phyloP scores from a whole-genome alignment of 1,140 invertebrate genomes.

The Philotrypesis tridentata region DNA sequence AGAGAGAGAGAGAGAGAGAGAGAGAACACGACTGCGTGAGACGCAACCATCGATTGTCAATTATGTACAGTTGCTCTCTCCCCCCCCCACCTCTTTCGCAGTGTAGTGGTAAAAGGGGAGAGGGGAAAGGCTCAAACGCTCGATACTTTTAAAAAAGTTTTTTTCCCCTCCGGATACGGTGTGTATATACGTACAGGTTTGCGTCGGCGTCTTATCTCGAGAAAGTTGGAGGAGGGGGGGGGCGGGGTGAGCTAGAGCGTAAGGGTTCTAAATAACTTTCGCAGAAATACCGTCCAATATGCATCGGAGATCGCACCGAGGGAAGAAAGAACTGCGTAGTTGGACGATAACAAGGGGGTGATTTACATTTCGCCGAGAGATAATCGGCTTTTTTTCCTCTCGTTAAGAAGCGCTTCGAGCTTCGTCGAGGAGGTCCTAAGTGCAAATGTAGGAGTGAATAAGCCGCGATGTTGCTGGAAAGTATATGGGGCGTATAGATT shows the following conservation, averaged over 20 bases:
- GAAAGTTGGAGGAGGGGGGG: neutral
- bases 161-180: neutral
- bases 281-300: neutral
- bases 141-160: constrained; percentile 31
- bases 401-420: too few species aligned
- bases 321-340: neutral
- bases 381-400: too few species aligned
- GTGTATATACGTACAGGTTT: neutral
- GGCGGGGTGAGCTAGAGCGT: neutral
- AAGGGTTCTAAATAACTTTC: neutral
- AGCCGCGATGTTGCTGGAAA: too few species aligned
- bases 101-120: neutral
- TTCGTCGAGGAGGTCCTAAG: too few species aligned
- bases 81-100: too few species aligned
- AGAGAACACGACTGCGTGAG: neutral
- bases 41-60: constrained; percentile 40
- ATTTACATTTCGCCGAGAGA: neutral
- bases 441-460: too few species aligned
- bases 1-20: too few species aligned
- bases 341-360: neutral
- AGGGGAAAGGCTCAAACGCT: neutral
- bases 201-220: neutral
- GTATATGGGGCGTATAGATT: too few species aligned
- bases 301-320: neutral
- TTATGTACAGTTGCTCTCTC: neutral